Conservation (phyloP, 2,113 vertebrate genomes). For the Salvelinus namaycush region DNA sequence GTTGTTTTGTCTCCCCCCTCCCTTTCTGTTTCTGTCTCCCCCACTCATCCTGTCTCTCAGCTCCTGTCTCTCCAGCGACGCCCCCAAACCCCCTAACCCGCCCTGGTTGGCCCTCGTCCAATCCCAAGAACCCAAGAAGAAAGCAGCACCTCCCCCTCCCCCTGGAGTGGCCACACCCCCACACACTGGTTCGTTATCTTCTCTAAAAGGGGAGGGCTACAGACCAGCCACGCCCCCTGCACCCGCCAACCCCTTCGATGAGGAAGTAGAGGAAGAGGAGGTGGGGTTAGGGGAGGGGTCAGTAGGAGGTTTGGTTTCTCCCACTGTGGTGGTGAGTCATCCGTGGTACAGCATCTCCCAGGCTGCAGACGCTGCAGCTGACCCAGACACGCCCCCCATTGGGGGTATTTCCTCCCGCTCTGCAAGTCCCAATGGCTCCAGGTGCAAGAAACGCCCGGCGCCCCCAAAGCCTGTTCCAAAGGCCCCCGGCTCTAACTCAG, state of each 20-base stretch:
- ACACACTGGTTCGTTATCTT: constrained; percentile 60
- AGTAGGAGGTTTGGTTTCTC: constrained; percentile 31
- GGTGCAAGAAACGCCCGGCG: constrained; percentile 82
- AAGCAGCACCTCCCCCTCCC: constrained; percentile 83
- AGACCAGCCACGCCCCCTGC: constrained; percentile 66
- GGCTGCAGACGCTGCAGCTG: constrained; percentile 33
- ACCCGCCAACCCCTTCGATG: constrained; percentile 89
- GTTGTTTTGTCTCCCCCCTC: constrained; percentile 22
- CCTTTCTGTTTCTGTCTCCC: constrained; percentile 46
- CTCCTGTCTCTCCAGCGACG: constrained; percentile 65
- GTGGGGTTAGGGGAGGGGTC: constrained; percentile 35
- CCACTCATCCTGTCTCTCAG: constrained; percentile 30
- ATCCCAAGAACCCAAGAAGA: constrained; percentile 84
- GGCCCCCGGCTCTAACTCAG: constrained; percentile 48
- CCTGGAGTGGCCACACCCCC: constrained; percentile 52
- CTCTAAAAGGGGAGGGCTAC: constrained; percentile 63
- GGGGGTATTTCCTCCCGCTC: constrained; percentile 64
- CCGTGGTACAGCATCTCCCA: constrained; percentile 93
- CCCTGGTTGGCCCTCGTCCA: constrained; percentile 95
- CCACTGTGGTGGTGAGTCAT: constrained; percentile 70
- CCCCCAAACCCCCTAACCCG: constrained; percentile 85
- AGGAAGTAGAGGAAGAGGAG: constrained; percentile 72
- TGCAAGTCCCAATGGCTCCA: constrained; percentile 77
- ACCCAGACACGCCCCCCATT: constrained; percentile 36
- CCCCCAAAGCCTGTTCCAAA: constrained; percentile 72